Evolutionary conservation across 2,797 vertebrate species (phyloP), one percentile per base, ranked within the genome.

Genomic region (Etheostoma perlongum): DNA sequence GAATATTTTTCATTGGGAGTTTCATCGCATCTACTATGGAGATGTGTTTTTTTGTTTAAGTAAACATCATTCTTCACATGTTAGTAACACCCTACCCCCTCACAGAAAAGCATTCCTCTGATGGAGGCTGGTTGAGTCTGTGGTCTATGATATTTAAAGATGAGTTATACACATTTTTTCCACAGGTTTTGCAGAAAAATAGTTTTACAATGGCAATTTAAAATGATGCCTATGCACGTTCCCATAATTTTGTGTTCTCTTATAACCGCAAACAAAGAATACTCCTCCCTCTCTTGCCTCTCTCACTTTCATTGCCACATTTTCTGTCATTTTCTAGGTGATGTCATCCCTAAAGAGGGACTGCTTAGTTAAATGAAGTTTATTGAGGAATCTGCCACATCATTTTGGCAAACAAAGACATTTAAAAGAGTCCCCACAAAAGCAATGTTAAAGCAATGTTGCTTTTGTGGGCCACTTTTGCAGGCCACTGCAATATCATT

Each of bases 291-390:
- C 80, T 64, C 58, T 71, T 75, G 58, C 76, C 72, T 66, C 76
- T 89, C 90, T 90, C 78, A 74, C 84, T 93, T 91, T 92, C 89
- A 91, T 90, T 86, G 82, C 89, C 81, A 82, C 85, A 80, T 91
- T 90, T 87, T 92, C 85, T 67, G 61, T 93, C 88, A 79, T 89
- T 91, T 89, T 85, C 65, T 30, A 48, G 51, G 59, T 92, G 92
- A 92, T 90, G 92, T 93, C 91, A 93, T 87, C 64, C 44, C 74
- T 75, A 82, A 85, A 87, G 84, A 82, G 81, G 79, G 85, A 69
- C 81, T 79, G 83, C 78, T 82, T 78, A 83, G 77, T 90, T 91
- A 87, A 92, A 84, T 25, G 13, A 73, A 82, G 72, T 92, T 92
- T 92, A 92, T 89, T 81, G 81, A 87, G 80, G 88, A 90, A 89